Conservation (phyloP, 35 echinoderm and acorn worm species). For the Diadema setosum region DNA sequence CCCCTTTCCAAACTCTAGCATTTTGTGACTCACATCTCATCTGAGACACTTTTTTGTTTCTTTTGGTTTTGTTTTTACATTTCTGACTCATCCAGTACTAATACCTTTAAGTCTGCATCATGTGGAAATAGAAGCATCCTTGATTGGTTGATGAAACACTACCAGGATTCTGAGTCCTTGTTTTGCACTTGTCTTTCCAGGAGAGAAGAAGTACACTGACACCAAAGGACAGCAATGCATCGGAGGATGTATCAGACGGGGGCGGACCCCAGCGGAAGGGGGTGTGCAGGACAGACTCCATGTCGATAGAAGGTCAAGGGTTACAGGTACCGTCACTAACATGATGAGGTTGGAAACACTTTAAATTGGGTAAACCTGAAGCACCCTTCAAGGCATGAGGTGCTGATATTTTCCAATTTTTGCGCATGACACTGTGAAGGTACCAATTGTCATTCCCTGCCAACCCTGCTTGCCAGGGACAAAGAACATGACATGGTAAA, state of each 20-base stretch:
- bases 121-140: too few species aligned
- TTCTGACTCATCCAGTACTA: too few species aligned
- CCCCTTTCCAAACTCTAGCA: too few species aligned
- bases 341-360: too few species aligned
- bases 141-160: too few species aligned
- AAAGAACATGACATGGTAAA: too few species aligned
- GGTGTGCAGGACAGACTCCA: slow-evolving; percentile 89
- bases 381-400: not conserved
- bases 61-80: too few species aligned
- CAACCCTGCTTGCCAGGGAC: not conserved
- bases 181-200: not conserved
- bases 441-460: not conserved
- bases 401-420: not conserved
- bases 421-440: not conserved
- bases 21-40: too few species aligned
- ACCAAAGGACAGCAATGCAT: slow-evolving; percentile 79
- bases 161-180: too few species aligned
- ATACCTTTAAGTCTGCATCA: too few species aligned
- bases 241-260: slow-evolving; percentile 60
- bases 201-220: slow-evolving; percentile 78
- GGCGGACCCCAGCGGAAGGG: slow-evolving; percentile 24
- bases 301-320: slow-evolving; percentile 98
- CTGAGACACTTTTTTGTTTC: too few species aligned
- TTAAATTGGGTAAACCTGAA: too few species aligned
- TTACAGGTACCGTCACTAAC: slow-evolving; percentile 60